phyloP scores from a whole-genome alignment of 2,888 invertebrate genomes.

The Acanthopleura granulata region DNA sequence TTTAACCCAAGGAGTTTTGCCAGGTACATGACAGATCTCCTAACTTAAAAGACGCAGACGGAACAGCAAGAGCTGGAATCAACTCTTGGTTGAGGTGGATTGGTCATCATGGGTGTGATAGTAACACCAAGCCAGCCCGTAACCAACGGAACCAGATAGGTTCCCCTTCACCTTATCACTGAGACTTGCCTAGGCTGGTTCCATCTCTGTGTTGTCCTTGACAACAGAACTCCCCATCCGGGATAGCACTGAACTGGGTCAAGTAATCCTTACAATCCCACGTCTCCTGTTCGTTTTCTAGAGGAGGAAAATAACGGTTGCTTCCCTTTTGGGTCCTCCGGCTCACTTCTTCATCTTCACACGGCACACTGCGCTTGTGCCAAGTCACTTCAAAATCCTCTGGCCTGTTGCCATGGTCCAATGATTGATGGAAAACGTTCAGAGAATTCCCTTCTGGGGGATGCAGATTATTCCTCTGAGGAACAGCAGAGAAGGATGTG shows the following conservation, averaged over 20 bases:
- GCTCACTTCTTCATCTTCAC: too few species aligned
- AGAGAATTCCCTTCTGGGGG: neutral
- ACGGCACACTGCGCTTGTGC: neutral
- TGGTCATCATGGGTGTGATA: too few species aligned
- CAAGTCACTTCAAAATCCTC: too few species aligned
- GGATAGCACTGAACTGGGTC: constrained; percentile 31
- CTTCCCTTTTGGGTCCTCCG: neutral
- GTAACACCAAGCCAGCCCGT: too few species aligned
- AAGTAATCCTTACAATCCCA: neutral
- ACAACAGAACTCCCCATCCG: constrained; percentile 68
- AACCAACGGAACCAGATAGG: too few species aligned
- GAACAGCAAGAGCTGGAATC: too few species aligned
- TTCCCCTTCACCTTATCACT: too few species aligned
- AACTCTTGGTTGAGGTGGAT: too few species aligned
- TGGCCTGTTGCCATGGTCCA: neutral
- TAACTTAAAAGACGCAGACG: too few species aligned
- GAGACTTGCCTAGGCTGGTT: constrained; percentile 51
- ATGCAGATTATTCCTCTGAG: neutral
- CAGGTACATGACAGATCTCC: too few species aligned
- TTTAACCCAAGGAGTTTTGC: too few species aligned
- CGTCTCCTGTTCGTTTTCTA: neutral
- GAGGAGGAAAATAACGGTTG: neutral
- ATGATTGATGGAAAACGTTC: neutral
- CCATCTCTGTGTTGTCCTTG: constrained; percentile 68
- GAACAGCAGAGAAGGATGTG: neutral